These are phyloP conservation scores for Drosophila leontia DNA, from an alignment of 1,140 invertebrate species.

Conservation along the genomic window DNA sequence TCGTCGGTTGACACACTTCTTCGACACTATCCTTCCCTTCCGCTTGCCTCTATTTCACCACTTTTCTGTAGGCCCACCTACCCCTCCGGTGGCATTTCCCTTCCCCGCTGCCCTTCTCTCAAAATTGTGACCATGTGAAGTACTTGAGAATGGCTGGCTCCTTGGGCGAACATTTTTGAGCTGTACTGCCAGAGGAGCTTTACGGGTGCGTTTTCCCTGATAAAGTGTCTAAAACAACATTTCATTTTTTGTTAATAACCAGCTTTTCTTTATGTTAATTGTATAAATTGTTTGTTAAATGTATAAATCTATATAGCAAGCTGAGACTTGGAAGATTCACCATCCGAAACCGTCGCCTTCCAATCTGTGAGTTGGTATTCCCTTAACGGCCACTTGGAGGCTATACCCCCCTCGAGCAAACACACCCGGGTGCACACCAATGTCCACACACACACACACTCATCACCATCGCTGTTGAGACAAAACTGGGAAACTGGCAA, in stretches of 20 bases:
- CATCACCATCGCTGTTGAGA: conserved; percentile 33
- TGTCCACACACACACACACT: conserved; percentile 2
- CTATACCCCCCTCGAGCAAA: background rate
- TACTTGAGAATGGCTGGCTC: conserved; percentile 28
- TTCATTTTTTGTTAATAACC: background rate
- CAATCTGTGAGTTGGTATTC: conserved; percentile 31
- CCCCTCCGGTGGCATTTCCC: background rate
- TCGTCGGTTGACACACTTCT: conserved; percentile 62
- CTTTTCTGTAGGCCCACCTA: background rate
- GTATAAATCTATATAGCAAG: no score
- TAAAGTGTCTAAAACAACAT: conserved; percentile 16
- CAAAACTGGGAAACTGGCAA: conserved; percentile 48
- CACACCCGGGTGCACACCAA: conserved; percentile 7
- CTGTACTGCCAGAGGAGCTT: conserved; percentile 31
- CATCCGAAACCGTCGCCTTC: background rate
- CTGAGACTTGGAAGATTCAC: background rate
- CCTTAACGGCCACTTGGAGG: conserved; percentile 55
- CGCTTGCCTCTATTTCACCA: background rate
- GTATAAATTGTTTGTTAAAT: background rate
- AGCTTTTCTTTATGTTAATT: background rate
- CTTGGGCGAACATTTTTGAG: conserved; percentile 53
- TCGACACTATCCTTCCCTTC: conserved; percentile 12
- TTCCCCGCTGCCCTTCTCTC: background rate
- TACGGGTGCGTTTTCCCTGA: conserved; percentile 2
- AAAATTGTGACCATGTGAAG: conserved; percentile 29